Evolutionary conservation across 2,113 vertebrate species (phyloP), one percentile per base, ranked within the genome.

Genomic region (Globicephala melas): DNA sequence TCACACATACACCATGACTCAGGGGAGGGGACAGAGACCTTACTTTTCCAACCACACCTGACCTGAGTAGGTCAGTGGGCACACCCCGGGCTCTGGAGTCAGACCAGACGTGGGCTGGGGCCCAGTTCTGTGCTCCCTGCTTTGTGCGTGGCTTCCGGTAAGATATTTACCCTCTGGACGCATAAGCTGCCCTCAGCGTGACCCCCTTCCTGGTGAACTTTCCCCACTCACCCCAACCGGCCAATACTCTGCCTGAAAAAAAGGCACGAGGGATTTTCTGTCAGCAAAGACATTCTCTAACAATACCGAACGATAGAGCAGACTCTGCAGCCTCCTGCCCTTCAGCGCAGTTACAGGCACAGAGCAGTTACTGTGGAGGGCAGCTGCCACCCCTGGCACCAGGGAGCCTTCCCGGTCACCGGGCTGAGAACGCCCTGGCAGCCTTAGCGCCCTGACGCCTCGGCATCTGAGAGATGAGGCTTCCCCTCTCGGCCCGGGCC

Each of bases 231-330:
- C 18, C 12, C 3, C 14, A 55, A 23, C 2, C 23, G 33, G n/a
- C 6, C 58, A 41, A 31, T 23, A 10, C 9, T 18, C 41, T 8
- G 9, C 21, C 26, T n/a, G 28, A 2, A 14, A 31, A 38, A 50
- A 15, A 41, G 17, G 60, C 11, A 17, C 4, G 3, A 38, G 13
- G 80, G 77, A 12, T 50, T 33, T 26, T 28, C 55, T 60, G 62
- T 60, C 20, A 93, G 79, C 67, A 62, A 77, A 94, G 67, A 44
- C 18, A 26, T 38, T 60, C 26, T 95, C 89, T 96, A 23, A 91
- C 93, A 86, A n/a, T 28, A 74, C 10, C 62, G 74, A 38, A 71
- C 71, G 20, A 67, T 28, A 58, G 67, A 93, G 47, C 55, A 71
- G 28, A 31, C 31, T 36, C 23, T 77, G 53, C 53, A 70, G 23